Base-by-base conservation (phyloP, 2,797 vertebrate species). In the Sorex maritimensis region DNA sequence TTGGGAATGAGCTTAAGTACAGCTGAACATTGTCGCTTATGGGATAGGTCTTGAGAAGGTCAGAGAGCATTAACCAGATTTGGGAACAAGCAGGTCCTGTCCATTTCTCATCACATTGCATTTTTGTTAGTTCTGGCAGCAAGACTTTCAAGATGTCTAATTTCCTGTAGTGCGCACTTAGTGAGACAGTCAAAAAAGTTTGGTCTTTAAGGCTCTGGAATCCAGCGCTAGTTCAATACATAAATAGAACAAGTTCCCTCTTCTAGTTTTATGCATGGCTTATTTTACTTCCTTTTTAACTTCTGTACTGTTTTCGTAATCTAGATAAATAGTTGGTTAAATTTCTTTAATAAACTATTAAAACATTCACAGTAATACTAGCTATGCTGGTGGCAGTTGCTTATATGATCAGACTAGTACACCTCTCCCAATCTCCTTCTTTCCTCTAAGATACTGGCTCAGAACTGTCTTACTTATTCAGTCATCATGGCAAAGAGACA, bases 401-500 rank as follows among this genome's bases (percentile, higher is more conserved):
- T 92, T 74, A 88, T 28, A 24, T 4, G 69, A 49, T 78, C 69
- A 58, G 58, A 44, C 6, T n/a, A 30, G 30, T 5, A 12, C 2
- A 44, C 15, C 13, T 11, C 14, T 85, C 65, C 49, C 12, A 28
- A 52, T 55, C 23, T 7, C 58, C 83, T 84, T 79, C 69, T 93
- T 92, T 87, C 86, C 81, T 78, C 5, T 49, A 44, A 49, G 52
- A 14, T 90, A 88, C 71, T 81, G 93, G 80, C 28, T 69, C 6
- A 1, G 52, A 95, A 61, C 41, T 41, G 90, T 79, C 55, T 74
- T 78, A 75, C 67, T 95, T 94, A 82, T 86, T 30, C 26, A 79
- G 81, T 88, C n/a, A 93, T 23, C 12, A 61, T 28, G 81, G 86
- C 55, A 91, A 80, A 34, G 80, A 67, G 14, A 61, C 28, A 61